A percentile compares a stretch with the other conserved stretches of the same genome.
These are phyloP conservation scores for Menidia beryllina DNA, from an alignment of 2,113 vertebrate species.

Conservation along the genomic window DNA sequence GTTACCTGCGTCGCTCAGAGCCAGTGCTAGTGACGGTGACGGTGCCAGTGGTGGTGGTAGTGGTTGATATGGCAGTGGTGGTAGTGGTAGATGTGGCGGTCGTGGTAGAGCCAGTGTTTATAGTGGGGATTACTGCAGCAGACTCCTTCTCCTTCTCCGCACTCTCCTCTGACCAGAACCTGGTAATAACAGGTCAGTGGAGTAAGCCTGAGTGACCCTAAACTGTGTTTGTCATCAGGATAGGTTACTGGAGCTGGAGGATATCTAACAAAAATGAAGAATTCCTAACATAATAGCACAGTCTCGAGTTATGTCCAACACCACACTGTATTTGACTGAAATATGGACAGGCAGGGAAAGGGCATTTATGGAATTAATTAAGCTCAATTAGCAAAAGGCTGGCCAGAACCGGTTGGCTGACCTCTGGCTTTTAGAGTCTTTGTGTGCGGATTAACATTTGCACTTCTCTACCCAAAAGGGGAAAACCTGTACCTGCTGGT, in stretches of 20 bases:
- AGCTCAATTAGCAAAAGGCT: too few relatives aligned
- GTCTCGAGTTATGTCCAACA: too few relatives aligned
- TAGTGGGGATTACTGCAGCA: constrained; percentile 93
- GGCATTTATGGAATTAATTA: too few relatives aligned
- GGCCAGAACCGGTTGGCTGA: not conserved
- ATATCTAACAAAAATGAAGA: too few relatives aligned
- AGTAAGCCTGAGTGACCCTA: too few relatives aligned
- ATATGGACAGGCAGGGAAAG: too few relatives aligned
- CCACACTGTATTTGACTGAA: too few relatives aligned
- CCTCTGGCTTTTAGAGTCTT: not conserved
- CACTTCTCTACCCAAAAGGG: not conserved
- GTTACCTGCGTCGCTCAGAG: constrained; percentile 95
- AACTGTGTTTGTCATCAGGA: too few relatives aligned
- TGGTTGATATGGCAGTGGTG: constrained; percentile 84
- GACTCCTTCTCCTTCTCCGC: constrained; percentile 93
- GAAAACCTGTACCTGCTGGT: constrained; percentile 86
- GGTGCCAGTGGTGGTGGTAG: constrained; percentile 89
- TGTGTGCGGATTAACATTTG: too few relatives aligned
- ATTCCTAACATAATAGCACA: too few relatives aligned
- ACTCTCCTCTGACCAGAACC: constrained; percentile 98
- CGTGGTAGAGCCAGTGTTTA: constrained; percentile 90
- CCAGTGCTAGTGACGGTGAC: constrained; percentile 91
- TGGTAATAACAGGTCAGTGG: constrained; percentile 70
- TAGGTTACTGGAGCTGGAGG: too few relatives aligned
- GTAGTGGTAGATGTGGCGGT: constrained; percentile 90